phyloP scores from a whole-genome alignment of 2,113 vertebrate species.

The Clarias magur region DNA sequence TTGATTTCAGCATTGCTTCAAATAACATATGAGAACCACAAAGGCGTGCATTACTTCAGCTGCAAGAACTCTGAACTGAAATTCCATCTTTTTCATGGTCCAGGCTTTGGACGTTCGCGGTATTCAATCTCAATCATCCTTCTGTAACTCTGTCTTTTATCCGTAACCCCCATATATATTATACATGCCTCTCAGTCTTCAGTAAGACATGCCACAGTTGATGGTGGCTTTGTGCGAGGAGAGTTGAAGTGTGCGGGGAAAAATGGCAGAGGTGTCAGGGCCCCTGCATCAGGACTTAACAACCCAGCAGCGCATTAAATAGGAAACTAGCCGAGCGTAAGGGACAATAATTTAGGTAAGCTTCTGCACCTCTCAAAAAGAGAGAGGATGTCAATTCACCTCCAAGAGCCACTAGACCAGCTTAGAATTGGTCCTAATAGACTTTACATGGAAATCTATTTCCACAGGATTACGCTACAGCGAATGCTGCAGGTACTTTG shows the following conservation, averaged over 20 bases:
- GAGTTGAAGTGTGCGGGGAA: background rate
- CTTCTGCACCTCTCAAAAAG: background rate
- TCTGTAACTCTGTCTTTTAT: background rate
- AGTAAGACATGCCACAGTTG: background rate
- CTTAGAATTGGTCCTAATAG: conserved; percentile 20
- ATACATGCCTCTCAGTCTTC: conserved; percentile 5
- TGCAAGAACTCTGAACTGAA: background rate
- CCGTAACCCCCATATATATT: background rate
- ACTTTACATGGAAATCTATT: conserved; percentile 35
- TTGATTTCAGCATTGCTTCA: background rate
- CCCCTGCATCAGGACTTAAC: conserved; percentile 30
- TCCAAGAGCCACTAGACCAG: conserved; percentile 31
- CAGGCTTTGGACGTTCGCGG: background rate
- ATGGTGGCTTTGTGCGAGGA: conserved; percentile 9
- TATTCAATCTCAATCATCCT: conserved; percentile 23
- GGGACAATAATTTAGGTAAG: conserved; percentile 36
- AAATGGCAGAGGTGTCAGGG: conserved; percentile 4
- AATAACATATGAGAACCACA: background rate
- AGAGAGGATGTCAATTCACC: conserved; percentile 31
- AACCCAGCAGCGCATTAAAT: conserved; percentile 38
- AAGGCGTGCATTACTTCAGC: too few species aligned
- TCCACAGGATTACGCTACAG: conserved; percentile 10
- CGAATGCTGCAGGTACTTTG: background rate
- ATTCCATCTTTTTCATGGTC: conserved; percentile 1
- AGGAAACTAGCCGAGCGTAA: conserved; percentile 18